Conservation (phyloP, 1,140 invertebrate species). For the Heliconius melpomene region DNA sequence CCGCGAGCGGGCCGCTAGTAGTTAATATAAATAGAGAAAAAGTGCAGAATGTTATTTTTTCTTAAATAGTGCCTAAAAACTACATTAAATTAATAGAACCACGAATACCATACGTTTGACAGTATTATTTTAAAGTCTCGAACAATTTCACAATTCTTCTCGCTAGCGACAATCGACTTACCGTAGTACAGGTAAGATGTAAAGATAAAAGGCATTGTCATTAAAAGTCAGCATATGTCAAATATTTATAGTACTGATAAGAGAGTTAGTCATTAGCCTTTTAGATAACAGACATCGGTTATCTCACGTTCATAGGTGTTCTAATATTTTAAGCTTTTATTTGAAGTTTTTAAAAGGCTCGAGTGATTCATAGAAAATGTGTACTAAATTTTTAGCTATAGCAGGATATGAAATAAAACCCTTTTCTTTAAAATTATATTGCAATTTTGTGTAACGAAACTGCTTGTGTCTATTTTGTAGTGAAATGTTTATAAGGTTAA, state of each 20-base stretch:
- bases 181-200: conserved; percentile 49
- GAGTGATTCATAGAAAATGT: neutral
- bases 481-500: no score
- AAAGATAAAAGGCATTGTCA: conserved; percentile 58
- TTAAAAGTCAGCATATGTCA: conserved; percentile 60
- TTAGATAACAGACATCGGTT: conserved; percentile 49
- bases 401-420: neutral
- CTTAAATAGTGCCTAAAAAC: no score
- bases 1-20: no score
- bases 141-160: neutral
- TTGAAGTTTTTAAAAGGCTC: neutral
- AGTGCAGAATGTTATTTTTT: no score
- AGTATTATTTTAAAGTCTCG: no score
- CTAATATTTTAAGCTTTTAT: neutral
- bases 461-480: no score
- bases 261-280: conserved; percentile 61
- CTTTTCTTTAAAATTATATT: neutral
- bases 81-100: no score
- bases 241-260: conserved; percentile 66
- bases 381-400: neutral
- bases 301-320: conserved; percentile 38
- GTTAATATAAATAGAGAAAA: no score
- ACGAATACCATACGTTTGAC: no score
- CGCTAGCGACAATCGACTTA: conserved; percentile 13
- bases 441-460: no score